These are phyloP conservation scores for Tillus elongatus DNA, from an alignment of 2,888 invertebrate species.

Conservation along the genomic window DNA sequence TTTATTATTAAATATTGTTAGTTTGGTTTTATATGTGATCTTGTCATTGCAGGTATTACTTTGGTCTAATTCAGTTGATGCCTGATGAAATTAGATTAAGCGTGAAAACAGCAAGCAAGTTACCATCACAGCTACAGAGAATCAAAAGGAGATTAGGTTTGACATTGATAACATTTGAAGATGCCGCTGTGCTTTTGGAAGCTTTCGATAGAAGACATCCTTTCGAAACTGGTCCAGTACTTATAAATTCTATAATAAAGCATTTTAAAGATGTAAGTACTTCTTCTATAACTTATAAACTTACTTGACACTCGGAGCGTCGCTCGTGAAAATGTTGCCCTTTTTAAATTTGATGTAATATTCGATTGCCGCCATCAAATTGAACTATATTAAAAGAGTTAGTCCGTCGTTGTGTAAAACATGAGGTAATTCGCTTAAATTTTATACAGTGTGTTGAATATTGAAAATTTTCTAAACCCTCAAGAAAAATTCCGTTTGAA, in stretches of 20 bases:
- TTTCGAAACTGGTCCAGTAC: slow-evolving; percentile 83
- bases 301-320: background rate
- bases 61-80: slow-evolving; percentile 38
- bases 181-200: slow-evolving; percentile 86
- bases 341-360: too few relatives aligned
- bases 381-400: too few relatives aligned
- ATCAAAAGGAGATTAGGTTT: slow-evolving; percentile 81
- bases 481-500: too few relatives aligned
- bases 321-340: too few relatives aligned
- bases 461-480: too few relatives aligned
- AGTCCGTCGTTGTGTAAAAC: too few relatives aligned
- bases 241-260: slow-evolving; percentile 69
- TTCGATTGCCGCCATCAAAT: too few relatives aligned
- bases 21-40: too few relatives aligned
- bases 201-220: slow-evolving; percentile 80
- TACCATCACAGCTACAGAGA: slow-evolving; percentile 63
- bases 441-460: too few relatives aligned
- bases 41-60: slow-evolving; percentile 34
- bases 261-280: slow-evolving; percentile 71
- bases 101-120: slow-evolving; percentile 78
- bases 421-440: too few relatives aligned
- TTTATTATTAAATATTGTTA: too few relatives aligned
- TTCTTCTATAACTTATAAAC: background rate
- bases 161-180: slow-evolving; percentile 91
- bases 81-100: slow-evolving; percentile 68